phyloP scores from a whole-genome alignment of 2,888 invertebrate species.

The Gymnocheta viridis region DNA sequence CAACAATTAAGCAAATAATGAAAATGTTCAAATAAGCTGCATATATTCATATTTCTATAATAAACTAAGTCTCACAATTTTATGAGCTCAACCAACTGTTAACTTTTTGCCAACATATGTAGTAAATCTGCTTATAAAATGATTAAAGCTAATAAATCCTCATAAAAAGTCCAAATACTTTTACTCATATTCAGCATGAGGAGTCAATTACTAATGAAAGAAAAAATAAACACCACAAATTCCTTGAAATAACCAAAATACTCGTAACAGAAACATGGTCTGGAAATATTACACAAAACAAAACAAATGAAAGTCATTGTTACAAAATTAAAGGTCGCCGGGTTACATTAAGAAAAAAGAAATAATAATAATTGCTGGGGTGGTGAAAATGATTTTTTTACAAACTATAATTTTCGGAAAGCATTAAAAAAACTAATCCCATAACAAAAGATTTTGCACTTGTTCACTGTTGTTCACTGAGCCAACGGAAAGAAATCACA shows the following conservation, averaged over 20 bases:
- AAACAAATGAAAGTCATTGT: slow-evolving; percentile 45
- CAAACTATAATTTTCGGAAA: slow-evolving; percentile 22
- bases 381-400: slow-evolving; percentile 59
- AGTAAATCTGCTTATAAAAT: slow-evolving; percentile 68
- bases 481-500: slow-evolving; percentile 10
- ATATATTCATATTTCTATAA: background rate
- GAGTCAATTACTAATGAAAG: slow-evolving; percentile 65
- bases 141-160: slow-evolving; percentile 68
- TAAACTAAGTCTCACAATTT: background rate
- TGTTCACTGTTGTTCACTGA: slow-evolving; percentile 58
- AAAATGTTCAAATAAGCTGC: background rate
- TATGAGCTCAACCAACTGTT: slow-evolving; percentile 48
- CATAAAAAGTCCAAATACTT: slow-evolving; percentile 53
- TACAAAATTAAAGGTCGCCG: slow-evolving; percentile 58
- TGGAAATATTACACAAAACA: background rate
- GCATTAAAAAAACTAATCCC: slow-evolving; percentile 58
- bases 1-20: background rate
- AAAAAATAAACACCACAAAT: slow-evolving; percentile 53
- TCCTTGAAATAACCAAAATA: slow-evolving; percentile 28
- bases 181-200: slow-evolving; percentile 9
- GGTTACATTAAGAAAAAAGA: background rate
- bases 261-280: background rate
- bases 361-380: slow-evolving; percentile 40
- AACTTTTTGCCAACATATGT: slow-evolving; percentile 59
- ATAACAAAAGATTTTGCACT: slow-evolving; percentile 69